Base-by-base conservation (phyloP, 2,113 vertebrate genomes). In the Megaleporinus macrocephalus region DNA sequence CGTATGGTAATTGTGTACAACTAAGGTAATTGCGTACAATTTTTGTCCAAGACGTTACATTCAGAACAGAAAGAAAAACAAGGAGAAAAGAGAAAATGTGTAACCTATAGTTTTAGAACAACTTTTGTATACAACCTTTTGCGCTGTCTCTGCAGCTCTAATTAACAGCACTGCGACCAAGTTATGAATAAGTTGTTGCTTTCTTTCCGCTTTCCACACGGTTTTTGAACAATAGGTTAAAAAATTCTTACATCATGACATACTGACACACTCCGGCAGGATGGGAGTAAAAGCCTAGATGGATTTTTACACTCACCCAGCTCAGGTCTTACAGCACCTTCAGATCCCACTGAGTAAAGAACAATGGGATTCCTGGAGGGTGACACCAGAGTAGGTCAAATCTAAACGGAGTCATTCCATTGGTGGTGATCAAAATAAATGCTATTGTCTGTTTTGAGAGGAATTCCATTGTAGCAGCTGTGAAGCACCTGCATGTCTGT, bases 341-440 rank as follows among this genome's bases (percentile, higher is more conserved):
- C 51, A 80, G 78, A 80, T 80, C 63, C 15, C 61, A 63, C 53
- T 79, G 11, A 5, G 51, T 29, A n/a, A 15, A 36, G 53, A 80
- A 89, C 84, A 87, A 89, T 84, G 77, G 78, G 69, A 87, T 77
- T 77, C 59, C 80, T 73, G 66, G 62, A 73, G 57, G 73, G 84
- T 75, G 80, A 76, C 78, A 84, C 55, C 61, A 41, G 83, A 83
- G 65, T 70, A 69, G 78, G 81, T 83, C 82, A 84, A 71, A 74
- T 77, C 82, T 84, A 70, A 82, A 81, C 78, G 55, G 13, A 78
- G 85, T 20, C 5, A 63, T 70, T 73, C 41, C 49, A 79, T 79
- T 81, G 63, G 62, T 14, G 16, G 76, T 82, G 83, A 83, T 83
- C 57, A 76, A 79, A 86, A 76, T 74, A 83, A 59, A 16, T 33